Conservation (phyloP, 2,888 invertebrate species). For the Lasioglossum oenotherae region DNA sequence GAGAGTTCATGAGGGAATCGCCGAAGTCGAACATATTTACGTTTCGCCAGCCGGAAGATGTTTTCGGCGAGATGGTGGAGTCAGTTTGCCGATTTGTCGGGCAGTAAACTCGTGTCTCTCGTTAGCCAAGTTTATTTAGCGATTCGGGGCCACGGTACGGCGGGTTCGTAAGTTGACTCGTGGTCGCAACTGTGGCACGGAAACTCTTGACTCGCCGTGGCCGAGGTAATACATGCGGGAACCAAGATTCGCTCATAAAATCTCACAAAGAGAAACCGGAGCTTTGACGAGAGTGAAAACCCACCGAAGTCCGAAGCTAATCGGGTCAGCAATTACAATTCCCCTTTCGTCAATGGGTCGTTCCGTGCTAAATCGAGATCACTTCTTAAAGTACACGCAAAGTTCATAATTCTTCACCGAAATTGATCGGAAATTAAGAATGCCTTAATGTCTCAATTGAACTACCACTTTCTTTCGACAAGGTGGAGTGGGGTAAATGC, state of each 20-base stretch:
- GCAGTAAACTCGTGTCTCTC: conserved; percentile 4
- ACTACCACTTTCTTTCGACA: no score
- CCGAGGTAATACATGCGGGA: not conserved
- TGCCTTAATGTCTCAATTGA: no score
- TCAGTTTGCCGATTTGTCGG: conserved; percentile 1
- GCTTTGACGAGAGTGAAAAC: not conserved
- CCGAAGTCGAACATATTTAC: conserved; percentile 3
- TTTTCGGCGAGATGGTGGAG: not conserved
- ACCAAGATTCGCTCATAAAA: not conserved
- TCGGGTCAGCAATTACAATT: not conserved
- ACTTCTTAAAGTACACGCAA: not conserved
- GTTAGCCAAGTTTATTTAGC: not conserved
- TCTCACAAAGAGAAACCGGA: not conserved
- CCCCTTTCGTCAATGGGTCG: not conserved
- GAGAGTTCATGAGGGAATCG: not conserved
- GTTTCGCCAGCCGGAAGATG: not conserved
- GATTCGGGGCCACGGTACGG: not conserved
- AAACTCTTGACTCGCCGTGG: not conserved
- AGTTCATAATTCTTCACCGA: not conserved
- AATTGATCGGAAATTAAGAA: no score
- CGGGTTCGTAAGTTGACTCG: not conserved
- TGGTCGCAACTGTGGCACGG: not conserved
- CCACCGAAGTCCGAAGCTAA: not conserved
- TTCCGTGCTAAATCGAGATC: no score
- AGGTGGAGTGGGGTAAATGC: no score